Percentiles rank a stretch among this genome's conserved stretches.
Conservation (phyloP, 1,140 invertebrate species). For the Rhagoletis zephyria region DNA sequence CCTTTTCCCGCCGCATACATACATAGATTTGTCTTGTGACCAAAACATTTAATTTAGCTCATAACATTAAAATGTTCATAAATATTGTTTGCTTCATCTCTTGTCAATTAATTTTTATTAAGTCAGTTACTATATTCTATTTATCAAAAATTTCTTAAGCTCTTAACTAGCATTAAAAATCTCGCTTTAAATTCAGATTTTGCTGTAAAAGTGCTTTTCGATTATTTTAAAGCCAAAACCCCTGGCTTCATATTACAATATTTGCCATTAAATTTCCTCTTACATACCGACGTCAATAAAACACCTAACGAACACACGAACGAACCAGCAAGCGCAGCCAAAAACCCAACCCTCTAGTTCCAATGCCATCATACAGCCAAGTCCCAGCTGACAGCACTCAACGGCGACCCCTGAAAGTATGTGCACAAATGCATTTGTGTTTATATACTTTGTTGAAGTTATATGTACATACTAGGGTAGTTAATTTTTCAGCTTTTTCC, state of each 20-base stretch:
- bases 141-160: too few species aligned
- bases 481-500: too few species aligned
- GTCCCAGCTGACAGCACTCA: constrained; percentile 42
- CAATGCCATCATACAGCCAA: background rate
- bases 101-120: too few species aligned
- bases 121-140: too few species aligned
- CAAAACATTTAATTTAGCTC: too few species aligned
- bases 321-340: background rate
- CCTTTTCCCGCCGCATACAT: too few species aligned
- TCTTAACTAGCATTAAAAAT: background rate
- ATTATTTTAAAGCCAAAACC: constrained; percentile 21
- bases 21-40: too few species aligned
- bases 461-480: too few species aligned
- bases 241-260: constrained; percentile 17
- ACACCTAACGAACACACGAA: background rate
- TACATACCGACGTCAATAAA: constrained; percentile 39
- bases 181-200: constrained; percentile 8
- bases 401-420: constrained; percentile 3
- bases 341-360: constrained; percentile 26
- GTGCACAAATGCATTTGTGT: background rate
- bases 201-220: background rate
- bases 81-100: too few species aligned
- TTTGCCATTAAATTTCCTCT: constrained; percentile 48
- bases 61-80: too few species aligned
- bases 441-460: background rate